Evolutionary conservation across 2,113 vertebrate genomes (phyloP), one percentile per base, ranked within the genome.

Genomic region (Trematomus loennbergii): DNA sequence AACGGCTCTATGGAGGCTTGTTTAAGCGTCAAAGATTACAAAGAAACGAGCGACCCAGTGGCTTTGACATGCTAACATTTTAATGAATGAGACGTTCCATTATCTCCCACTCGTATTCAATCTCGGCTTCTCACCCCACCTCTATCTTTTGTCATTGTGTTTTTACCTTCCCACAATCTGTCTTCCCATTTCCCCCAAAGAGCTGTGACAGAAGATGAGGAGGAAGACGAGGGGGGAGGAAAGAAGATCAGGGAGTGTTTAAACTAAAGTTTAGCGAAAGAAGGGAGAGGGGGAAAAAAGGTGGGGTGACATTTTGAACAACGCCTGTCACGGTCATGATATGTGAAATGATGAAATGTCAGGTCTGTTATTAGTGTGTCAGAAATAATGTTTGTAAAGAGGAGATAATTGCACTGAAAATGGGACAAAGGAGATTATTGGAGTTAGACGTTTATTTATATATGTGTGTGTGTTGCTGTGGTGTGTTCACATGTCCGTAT

Each of bases 221-320:
- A 9, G 43, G 68, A 52, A 16, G 29, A 46, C 9, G 25, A n/a
- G 13, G 63, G 16, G 17, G 43, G 46, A 52, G 17, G 20, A 43
- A 18, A 12, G 45, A 16, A n/a, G 12, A 25, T 15, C 40, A 5
- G 18, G 52, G 58, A 45, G 64, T 15, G 25, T 58, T 73, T 55
- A 48, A 88, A 83, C 65, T 79, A 86, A 81, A 64, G 77, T 60
- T 58, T 33, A 61, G 46, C 1, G 12, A 59, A 80, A 52, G 69
- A 83, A 78, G 79, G 94, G 95, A 96, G 93, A 88, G n/a, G 92
- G 62, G 29, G 78, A 69, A 75, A 81, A 76, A 79, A 18, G 49
- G 71, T 36, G 18, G 75, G 69, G 57, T 88, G 86, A 87, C 81
- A 80, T 79, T 73, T 48, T 48, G n/a, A 92, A 93, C 90, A 91